Base-by-base conservation (phyloP, 2,113 vertebrate genomes). In the Solea solea region DNA sequence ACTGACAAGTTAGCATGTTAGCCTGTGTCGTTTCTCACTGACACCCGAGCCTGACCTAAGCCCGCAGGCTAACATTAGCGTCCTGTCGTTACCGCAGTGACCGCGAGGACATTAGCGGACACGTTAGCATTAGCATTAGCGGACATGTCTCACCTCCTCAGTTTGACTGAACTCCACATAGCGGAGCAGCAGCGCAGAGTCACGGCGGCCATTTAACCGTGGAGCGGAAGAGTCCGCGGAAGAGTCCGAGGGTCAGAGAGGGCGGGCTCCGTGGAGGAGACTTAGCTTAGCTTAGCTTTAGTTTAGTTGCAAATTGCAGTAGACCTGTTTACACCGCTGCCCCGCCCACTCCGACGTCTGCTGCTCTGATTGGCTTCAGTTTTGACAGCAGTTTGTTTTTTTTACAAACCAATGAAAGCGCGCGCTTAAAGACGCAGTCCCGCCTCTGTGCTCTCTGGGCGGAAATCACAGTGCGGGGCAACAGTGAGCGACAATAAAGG, bases 291-390 rank as follows among this genome's bases (percentile, higher is more conserved):
- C 21, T 53, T 53, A 14, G 25, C 28, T 54, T 10, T 28, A 9
- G 0, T 1, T 13, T 12, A 50, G 64, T 53, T 69, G 3, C 3
- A 60, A 46, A 4, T 45, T 13, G 54, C 1, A 34, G 4, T 55
- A 27, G 39, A 27, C 12, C 21, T 64, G 66, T 72, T 77, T 74
- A 83, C 3, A n/a, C 8, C 14, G 11, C 25, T 41, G 58, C 4
- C 70, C 81, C 81, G 69, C 81, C 81, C 42, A 78, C 67, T 50
- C 12, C 1, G 14, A 0, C 13, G 0, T 8, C 8, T 25, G 5
- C 55, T 49, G 58, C 27, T n/a, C 16, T 46, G 8, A 88, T 88
- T 88, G 80, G 81, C 45, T 50, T 12, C 54, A 44, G 42, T 44
- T 44, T 44, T 44, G 8, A 44, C 42, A 21, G 21, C 21, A 21